Conservation (phyloP, 2,888 invertebrate genomes). For the Alviniconcha strummeri region DNA sequence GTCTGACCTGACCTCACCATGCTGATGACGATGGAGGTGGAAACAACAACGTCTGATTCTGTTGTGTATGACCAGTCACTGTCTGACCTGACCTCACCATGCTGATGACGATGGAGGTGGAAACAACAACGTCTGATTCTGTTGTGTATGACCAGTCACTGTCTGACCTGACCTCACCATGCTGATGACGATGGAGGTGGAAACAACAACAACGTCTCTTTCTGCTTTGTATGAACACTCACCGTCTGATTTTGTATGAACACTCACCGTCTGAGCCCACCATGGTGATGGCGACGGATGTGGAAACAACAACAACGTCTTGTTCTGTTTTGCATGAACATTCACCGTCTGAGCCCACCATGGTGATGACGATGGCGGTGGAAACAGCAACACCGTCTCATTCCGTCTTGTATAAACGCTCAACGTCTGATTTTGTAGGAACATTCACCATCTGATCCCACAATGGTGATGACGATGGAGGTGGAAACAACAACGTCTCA, state of each 20-base stretch:
- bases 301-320: slow-evolving; percentile 62
- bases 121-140: not conserved
- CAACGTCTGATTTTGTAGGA: not conserved
- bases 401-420: too few relatives aligned
- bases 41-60: too few relatives aligned
- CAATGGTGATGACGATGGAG: slow-evolving; percentile 71
- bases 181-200: too few relatives aligned
- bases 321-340: not conserved
- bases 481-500: slow-evolving; percentile 68
- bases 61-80: too few relatives aligned
- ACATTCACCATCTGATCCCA: slow-evolving; percentile 64
- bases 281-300: slow-evolving; percentile 72
- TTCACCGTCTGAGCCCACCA: slow-evolving; percentile 69
- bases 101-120: not conserved
- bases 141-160: not conserved
- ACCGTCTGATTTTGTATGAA: too few relatives aligned
- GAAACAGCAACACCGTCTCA: slow-evolving; percentile 52
- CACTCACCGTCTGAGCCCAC: slow-evolving; percentile 66
- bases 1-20: not conserved
- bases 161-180: not conserved
- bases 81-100: not conserved
- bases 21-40: too few relatives aligned
- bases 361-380: slow-evolving; percentile 72
- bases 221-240: not conserved
- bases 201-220: not conserved